Base-by-base conservation (phyloP, 2,113 vertebrate species). In the Suricata suricatta region DNA sequence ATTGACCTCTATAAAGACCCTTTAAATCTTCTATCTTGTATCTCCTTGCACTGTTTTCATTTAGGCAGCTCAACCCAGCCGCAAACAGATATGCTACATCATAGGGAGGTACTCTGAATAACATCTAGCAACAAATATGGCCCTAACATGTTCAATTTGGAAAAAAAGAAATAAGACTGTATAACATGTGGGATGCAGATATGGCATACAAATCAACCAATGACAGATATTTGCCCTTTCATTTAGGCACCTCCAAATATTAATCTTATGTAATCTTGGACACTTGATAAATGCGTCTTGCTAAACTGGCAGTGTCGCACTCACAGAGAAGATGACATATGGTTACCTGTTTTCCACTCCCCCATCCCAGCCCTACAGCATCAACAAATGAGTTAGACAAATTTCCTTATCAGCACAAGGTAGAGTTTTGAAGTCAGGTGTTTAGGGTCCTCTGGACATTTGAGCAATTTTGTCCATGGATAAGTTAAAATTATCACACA, bases 401-500 rank as follows among this genome's bases (percentile, higher is more conserved):
- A 68, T 86, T 82, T 93, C 14, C 21, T 86, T 89, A 72, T 44
- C 41, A 85, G 9, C 11, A 66, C 11, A 83, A 77, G 5, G 7
- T 13, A 93, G 57, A 90, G 31, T 80, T 89, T 91, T 44, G 47
- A 68, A 33, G 10, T 90, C 0, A 23, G 23, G 23, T 44, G 9
- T 84, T 88, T 77, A 81, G 23, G 21, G 44, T 93, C 7, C 7
- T 96, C 88, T 88, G 66, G 16, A 47, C 25, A 90, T 57, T 92
- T 84, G 81, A 69, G 64, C 16, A 95, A 82, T 88, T 80, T 92
- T 91, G 25, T 80, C 50, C 10, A 60, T 68, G 64, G n/a, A 77
- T 79, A 97, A 93, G 15, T 91, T 95, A 72, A 96, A 82, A 83
- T 90, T 54, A 86, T 88, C 50, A 90, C n/a, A 77, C 25, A 96